Conservation (phyloP, 2,888 invertebrate species). For the Sarcophaga rosellei region DNA sequence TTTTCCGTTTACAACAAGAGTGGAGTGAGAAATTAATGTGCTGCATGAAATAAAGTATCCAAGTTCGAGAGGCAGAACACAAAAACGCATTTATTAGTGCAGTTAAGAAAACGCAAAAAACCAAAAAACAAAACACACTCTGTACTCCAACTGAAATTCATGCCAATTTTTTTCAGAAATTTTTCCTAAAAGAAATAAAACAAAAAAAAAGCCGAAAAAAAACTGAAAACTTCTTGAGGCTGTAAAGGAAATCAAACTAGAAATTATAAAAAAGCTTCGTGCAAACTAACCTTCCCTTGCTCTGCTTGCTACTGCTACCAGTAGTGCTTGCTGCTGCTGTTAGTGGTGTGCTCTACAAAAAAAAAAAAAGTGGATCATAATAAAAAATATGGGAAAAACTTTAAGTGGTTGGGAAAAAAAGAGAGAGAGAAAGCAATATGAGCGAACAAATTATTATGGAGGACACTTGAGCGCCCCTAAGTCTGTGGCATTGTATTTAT, state of each 20-base stretch:
- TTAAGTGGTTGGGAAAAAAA: slow-evolving; percentile 46
- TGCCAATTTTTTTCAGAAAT: slow-evolving; percentile 62
- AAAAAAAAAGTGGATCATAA: slow-evolving; percentile 37
- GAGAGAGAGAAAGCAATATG: slow-evolving; percentile 14
- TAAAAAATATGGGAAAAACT: slow-evolving; percentile 49
- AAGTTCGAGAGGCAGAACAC: slow-evolving; percentile 34
- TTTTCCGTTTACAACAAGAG: slow-evolving; percentile 24
- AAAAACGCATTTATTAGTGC: slow-evolving; percentile 65
- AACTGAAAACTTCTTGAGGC: slow-evolving; percentile 37
- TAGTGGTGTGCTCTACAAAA: slow-evolving; percentile 19
- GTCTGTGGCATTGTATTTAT: slow-evolving; percentile 69
- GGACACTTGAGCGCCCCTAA: slow-evolving; percentile 65
- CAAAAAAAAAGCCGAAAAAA: slow-evolving; percentile 15
- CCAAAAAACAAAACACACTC: not conserved
- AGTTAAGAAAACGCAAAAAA: slow-evolving; percentile 31
- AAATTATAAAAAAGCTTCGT: slow-evolving; percentile 37
- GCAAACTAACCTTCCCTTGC: slow-evolving; percentile 33
- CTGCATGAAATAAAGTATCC: slow-evolving; percentile 65
- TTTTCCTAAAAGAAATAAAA: slow-evolving; percentile 40
- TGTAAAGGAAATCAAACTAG: slow-evolving; percentile 20
- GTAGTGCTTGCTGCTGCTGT: not conserved
- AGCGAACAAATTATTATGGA: slow-evolving; percentile 61
- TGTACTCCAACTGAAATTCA: slow-evolving; percentile 38
- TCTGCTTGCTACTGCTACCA: not conserved
- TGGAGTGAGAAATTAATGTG: slow-evolving; percentile 61